Percentiles rank a stretch among this genome's conserved stretches.
These are phyloP conservation scores for Agrilus mali DNA, from an alignment of 2,888 invertebrate genomes.

Conservation along the genomic window DNA sequence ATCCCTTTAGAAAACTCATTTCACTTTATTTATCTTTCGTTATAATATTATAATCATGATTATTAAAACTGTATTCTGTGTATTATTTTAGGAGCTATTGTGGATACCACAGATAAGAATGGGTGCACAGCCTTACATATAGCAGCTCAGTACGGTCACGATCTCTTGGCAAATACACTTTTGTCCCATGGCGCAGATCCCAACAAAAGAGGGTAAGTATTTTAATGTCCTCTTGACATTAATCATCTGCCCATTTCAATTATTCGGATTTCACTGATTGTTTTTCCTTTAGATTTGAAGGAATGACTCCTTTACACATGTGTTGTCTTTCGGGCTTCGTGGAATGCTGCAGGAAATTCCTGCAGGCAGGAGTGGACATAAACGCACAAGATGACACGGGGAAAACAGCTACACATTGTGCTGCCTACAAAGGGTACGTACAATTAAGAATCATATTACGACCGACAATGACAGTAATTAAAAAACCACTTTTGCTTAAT, in stretches of 20 bases:
- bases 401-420: constrained; percentile 47
- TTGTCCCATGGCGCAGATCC: constrained; percentile 38
- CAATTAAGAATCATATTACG: too few species aligned
- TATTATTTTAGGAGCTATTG: constrained; percentile 32
- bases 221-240: background rate
- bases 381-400: constrained; percentile 44
- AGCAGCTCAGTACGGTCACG: constrained; percentile 48
- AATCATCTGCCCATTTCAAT: background rate
- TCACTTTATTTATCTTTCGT: too few species aligned
- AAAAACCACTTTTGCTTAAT: too few species aligned
- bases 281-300: constrained; percentile 29
- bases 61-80: too few species aligned
- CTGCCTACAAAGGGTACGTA: constrained; percentile 42
- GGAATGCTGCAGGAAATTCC: constrained; percentile 45
- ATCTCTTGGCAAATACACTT: constrained; percentile 40
- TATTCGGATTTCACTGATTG: background rate
- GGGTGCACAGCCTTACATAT: constrained; percentile 50
- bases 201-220: constrained; percentile 30
- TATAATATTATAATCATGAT: too few species aligned
- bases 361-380: constrained; percentile 40
- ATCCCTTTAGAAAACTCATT: background rate
- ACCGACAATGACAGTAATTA: too few species aligned
- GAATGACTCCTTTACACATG: constrained; percentile 47
- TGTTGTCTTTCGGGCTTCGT: constrained; percentile 49
- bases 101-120: constrained; percentile 44